phyloP scores from a whole-genome alignment of 2,888 invertebrate genomes.

The Idaea aversata region DNA sequence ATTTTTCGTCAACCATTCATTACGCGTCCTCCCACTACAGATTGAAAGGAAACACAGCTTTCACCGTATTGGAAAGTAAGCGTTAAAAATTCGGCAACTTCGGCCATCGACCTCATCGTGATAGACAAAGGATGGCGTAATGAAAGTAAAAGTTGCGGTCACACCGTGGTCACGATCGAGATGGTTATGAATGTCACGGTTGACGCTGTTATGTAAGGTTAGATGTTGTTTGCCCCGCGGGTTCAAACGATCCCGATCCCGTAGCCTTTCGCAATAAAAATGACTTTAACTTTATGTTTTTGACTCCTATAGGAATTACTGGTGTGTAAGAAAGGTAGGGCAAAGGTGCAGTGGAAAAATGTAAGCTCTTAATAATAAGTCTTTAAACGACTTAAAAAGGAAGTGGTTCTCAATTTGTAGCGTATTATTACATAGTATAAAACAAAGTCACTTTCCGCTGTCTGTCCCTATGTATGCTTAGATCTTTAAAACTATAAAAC shows the following conservation, averaged over 20 bases:
- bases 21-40: constrained; percentile 73
- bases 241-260: background rate
- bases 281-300: too few species aligned
- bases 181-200: constrained; percentile 70
- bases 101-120: constrained; percentile 55
- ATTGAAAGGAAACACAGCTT: constrained; percentile 78
- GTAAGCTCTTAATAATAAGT: too few species aligned
- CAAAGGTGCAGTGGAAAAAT: too few species aligned
- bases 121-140: constrained; percentile 71
- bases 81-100: constrained; percentile 79
- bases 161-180: constrained; percentile 14
- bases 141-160: constrained; percentile 69
- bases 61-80: constrained; percentile 80
- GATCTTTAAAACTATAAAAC: too few species aligned
- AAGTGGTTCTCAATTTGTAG: too few species aligned
- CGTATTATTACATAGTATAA: too few species aligned
- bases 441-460: too few species aligned
- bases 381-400: too few species aligned
- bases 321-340: too few species aligned
- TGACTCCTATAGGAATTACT: too few species aligned
- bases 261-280: too few species aligned
- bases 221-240: background rate
- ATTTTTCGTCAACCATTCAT: constrained; percentile 59
- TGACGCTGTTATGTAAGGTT: background rate
- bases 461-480: too few species aligned